Conservation (phyloP, 2,888 invertebrate species). For the Eupelmus urozonus region DNA sequence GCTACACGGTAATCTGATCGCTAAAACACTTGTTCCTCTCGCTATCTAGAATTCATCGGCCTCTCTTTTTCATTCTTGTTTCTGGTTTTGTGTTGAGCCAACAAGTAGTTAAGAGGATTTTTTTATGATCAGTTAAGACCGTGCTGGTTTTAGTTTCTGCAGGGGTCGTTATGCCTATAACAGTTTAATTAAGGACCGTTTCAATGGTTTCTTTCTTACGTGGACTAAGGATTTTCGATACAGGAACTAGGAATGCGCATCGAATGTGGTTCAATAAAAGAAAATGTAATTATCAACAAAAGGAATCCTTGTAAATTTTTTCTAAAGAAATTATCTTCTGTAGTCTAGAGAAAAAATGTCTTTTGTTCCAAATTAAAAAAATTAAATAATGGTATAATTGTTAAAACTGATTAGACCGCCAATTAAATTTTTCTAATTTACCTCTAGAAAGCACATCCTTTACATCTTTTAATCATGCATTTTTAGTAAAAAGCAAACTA, state of each 20-base stretch:
- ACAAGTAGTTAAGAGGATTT: slow-evolving; percentile 4
- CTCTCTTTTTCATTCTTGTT: background rate
- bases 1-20: slow-evolving; percentile 51
- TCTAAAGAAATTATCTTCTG: no score
- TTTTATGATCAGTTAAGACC: background rate
- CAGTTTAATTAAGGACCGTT: slow-evolving; percentile 5
- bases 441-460: no score
- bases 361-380: no score
- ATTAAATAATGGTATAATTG: background rate
- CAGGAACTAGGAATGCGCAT: background rate
- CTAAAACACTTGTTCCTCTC: slow-evolving; percentile 51
- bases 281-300: no score
- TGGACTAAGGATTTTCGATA: background rate
- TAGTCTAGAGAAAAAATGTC: no score
- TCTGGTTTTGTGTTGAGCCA: background rate
- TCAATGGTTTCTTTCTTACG: background rate
- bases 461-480: background rate
- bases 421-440: no score
- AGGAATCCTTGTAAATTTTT: no score
- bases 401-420: background rate
- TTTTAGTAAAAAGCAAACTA: background rate
- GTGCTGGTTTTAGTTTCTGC: background rate
- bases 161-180: background rate
- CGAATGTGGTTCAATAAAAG: no score
- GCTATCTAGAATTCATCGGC: slow-evolving; percentile 35